Conservation (phyloP, 2,888 invertebrate genomes). For the Germaria angustata region DNA sequence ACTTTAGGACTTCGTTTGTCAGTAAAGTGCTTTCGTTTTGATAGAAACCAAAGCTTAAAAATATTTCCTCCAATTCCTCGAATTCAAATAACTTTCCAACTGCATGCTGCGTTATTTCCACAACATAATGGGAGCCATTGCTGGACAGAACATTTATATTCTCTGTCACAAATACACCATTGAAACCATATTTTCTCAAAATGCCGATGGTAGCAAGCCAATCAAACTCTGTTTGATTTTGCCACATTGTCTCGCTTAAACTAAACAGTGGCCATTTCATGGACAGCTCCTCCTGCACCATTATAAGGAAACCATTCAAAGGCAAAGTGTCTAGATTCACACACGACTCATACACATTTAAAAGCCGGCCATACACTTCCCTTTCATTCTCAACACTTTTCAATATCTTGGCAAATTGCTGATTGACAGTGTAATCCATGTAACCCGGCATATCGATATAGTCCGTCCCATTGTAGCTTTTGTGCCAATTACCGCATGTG, state of each 20-base stretch:
- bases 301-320: conserved; percentile 69
- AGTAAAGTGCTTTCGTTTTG: conserved; percentile 61
- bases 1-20: conserved; percentile 67
- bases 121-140: conserved; percentile 72
- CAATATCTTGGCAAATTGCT: conserved; percentile 69
- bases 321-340: conserved; percentile 67
- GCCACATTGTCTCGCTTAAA: conserved; percentile 69
- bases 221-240: conserved; percentile 71
- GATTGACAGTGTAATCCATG: conserved; percentile 72
- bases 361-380: conserved; percentile 66
- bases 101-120: conserved; percentile 70
- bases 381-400: conserved; percentile 3
- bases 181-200: conserved; percentile 71
- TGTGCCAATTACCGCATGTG: conserved; percentile 74
- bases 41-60: conserved; percentile 71
- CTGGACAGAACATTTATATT: conserved; percentile 71
- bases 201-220: conserved; percentile 71
- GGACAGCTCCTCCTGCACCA: conserved; percentile 69
- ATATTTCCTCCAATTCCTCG: conserved; percentile 66
- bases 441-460: conserved; percentile 75
- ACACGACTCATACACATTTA: conserved; percentile 71
- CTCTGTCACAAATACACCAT: conserved; percentile 71
- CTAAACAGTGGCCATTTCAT: conserved; percentile 74
- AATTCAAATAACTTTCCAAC: neutral
- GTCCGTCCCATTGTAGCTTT: conserved; percentile 68